A percentile compares a stretch with the other conserved stretches of the same genome.
phyloP scores from a whole-genome alignment of 2,113 vertebrate genomes.

The Sisor rabdophorus region DNA sequence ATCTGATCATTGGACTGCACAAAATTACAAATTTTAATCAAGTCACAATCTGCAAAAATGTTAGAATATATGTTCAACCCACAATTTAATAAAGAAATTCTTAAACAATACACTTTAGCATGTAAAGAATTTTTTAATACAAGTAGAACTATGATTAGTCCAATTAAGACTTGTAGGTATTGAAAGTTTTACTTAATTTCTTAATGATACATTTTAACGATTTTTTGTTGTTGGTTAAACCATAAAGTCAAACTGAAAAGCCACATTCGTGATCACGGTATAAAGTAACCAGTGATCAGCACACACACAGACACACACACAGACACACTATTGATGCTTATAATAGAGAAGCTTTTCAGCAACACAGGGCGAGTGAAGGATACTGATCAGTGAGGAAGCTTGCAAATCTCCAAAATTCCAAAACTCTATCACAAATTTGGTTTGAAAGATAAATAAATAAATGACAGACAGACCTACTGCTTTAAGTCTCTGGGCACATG shows the following conservation, averaged over 20 bases:
- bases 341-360: constrained; percentile 32
- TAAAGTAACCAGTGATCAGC: background rate
- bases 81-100: too few relatives aligned
- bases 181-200: too few relatives aligned
- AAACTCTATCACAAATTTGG: background rate
- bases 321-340: constrained; percentile 16
- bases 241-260: background rate
- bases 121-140: too few relatives aligned
- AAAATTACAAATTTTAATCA: background rate
- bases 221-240: too few relatives aligned
- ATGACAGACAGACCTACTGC: background rate
- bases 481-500: background rate
- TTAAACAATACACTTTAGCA: too few relatives aligned
- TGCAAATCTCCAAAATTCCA: background rate
- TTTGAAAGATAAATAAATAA: background rate
- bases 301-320: constrained; percentile 6
- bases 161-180: too few relatives aligned
- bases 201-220: too few relatives aligned
- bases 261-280: background rate
- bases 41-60: background rate
- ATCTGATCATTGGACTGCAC: background rate
- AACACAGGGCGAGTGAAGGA: constrained; percentile 11
- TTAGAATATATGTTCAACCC: too few relatives aligned
- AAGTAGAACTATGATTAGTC: too few relatives aligned
- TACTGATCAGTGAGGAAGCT: constrained; percentile 20